Percentiles rank a stretch among this genome's conserved stretches.
phyloP scores from a whole-genome alignment of 64 coral and sea anemone genomes.

The Acropora tenuis region DNA sequence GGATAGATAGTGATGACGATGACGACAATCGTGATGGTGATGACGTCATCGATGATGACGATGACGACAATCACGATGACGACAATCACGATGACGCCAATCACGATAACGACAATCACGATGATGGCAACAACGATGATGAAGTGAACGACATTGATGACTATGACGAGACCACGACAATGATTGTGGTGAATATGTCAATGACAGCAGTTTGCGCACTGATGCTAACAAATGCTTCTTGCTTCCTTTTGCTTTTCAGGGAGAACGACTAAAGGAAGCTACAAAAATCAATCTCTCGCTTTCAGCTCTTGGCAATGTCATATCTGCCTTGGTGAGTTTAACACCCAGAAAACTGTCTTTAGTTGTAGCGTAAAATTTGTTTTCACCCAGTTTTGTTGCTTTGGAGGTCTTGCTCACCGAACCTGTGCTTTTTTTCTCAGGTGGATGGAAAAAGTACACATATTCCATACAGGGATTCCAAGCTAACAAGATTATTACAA shows the following conservation, averaged over 20 bases:
- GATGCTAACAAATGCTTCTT: no score
- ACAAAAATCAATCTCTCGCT: slow-evolving; percentile 98
- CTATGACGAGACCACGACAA: background rate
- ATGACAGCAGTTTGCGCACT: no score
- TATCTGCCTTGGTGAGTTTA: slow-evolving; percentile 90
- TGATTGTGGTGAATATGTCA: no score
- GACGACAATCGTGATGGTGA: background rate
- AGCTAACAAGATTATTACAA: slow-evolving; percentile 91
- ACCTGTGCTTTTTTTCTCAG: slow-evolving; percentile 12
- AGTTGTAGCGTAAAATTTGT: no score
- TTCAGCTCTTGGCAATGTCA: slow-evolving; percentile 97
- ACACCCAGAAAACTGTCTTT: no score
- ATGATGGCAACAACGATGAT: background rate
- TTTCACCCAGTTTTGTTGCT: no score
- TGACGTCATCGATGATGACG: background rate
- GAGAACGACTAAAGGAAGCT: slow-evolving; percentile 90
- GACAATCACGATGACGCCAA: background rate
- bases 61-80: background rate
- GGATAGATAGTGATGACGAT: background rate
- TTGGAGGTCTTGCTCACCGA: background rate
- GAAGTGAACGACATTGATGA: background rate
- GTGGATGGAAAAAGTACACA: slow-evolving; percentile 98
- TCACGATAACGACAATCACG: background rate
- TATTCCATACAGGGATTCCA: slow-evolving; percentile 96
- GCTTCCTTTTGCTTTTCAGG: slow-evolving; percentile 30